Conservation (phyloP, 1,140 invertebrate species). For the Aphis craccivora region DNA sequence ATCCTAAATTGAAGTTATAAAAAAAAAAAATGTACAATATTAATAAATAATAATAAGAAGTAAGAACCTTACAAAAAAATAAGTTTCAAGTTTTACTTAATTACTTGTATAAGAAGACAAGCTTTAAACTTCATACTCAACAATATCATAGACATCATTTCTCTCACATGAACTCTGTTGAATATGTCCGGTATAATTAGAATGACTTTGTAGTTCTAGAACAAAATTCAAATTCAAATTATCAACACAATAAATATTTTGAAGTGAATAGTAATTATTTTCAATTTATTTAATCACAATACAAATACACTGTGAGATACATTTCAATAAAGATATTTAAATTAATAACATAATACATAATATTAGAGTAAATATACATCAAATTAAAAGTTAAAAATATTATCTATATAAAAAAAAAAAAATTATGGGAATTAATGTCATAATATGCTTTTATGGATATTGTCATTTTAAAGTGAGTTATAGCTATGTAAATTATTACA, state of each 20-base stretch:
- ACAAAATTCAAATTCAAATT: background rate
- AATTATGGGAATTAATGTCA: no score
- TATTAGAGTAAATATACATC: no score
- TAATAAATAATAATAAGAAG: slow-evolving; percentile 8
- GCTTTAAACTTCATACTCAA: slow-evolving; percentile 85
- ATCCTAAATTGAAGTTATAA: slow-evolving; percentile 69
- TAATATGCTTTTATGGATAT: no score
- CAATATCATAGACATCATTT: slow-evolving; percentile 82
- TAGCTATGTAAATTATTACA: no score
- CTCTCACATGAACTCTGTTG: slow-evolving; percentile 84
- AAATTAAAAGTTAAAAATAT: no score
- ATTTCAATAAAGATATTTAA: background rate
- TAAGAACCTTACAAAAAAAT: background rate
- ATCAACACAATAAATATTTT: background rate
- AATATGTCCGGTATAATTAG: slow-evolving; percentile 92
- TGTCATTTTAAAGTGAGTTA: no score
- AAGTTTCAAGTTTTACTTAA: slow-evolving; percentile 44
- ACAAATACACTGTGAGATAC: background rate
- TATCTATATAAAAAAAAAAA: no score
- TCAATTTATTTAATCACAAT: background rate
- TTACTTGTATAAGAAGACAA: slow-evolving; percentile 88
- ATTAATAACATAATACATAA: background rate
- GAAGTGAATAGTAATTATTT: background rate
- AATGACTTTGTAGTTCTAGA: slow-evolving; percentile 81
- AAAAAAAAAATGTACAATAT: background rate